Conservation (phyloP, 2,888 invertebrate genomes). For the Stenurella melanura region DNA sequence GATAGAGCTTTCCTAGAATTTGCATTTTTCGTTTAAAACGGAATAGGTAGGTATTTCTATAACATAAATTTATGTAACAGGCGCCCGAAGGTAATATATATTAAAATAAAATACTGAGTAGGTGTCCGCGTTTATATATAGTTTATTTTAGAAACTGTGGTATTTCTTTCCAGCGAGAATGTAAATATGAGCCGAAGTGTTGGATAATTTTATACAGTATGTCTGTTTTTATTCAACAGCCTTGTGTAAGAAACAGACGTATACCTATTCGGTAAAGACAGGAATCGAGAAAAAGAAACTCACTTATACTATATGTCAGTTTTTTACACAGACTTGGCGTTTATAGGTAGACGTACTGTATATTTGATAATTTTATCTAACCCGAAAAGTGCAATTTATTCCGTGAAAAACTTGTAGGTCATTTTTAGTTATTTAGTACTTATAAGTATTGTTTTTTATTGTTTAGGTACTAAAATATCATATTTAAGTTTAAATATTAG, state of each 20-base stretch:
- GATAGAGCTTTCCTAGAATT: neutral
- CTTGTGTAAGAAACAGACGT: too few species aligned
- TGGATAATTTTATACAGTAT: neutral
- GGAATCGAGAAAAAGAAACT: too few species aligned
- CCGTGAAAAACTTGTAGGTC: too few species aligned
- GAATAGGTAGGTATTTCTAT: neutral
- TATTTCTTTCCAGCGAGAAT: constrained; percentile 11
- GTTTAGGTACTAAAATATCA: too few species aligned
- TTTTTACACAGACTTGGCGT: too few species aligned
- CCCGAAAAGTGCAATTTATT: neutral
- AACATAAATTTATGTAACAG: neutral
- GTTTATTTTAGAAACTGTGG: constrained; percentile 16
- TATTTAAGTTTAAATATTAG: too few species aligned
- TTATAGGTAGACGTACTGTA: too few species aligned
- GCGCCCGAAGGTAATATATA: neutral
- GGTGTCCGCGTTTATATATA: neutral
- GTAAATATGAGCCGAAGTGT: neutral
- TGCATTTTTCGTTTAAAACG: neutral
- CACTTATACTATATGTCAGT: too few species aligned
- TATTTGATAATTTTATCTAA: neutral
- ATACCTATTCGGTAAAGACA: too few species aligned
- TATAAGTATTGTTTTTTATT: too few species aligned
- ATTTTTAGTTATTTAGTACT: too few species aligned
- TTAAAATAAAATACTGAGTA: constrained; percentile 24
- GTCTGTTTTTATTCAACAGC: too few species aligned